phyloP scores from a whole-genome alignment of 1,140 invertebrate species.

The Aplysia californica region DNA sequence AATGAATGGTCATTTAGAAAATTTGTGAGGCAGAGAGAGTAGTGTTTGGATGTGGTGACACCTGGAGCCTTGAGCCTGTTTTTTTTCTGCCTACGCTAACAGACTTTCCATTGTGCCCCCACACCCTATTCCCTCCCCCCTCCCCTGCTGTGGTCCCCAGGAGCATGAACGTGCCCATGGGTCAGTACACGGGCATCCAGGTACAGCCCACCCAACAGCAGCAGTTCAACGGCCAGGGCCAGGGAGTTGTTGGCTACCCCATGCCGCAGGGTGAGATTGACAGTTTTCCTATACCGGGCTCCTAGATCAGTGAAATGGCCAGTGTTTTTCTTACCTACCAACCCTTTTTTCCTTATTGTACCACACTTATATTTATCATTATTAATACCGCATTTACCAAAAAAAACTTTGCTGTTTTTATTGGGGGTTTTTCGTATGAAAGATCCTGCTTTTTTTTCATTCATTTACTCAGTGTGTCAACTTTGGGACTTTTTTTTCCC shows the following conservation, averaged over 20 bases:
- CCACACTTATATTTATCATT: background rate
- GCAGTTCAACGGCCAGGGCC: constrained; percentile 52
- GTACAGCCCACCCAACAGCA: constrained; percentile 52
- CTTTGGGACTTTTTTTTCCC: too few species aligned
- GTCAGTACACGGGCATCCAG: constrained; percentile 35
- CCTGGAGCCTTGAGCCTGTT: too few species aligned
- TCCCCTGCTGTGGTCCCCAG: too few species aligned
- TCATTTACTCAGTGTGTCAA: too few species aligned
- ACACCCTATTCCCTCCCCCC: too few species aligned
- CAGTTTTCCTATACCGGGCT: constrained; percentile 37
- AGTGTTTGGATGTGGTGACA: too few species aligned
- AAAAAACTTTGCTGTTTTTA: background rate
- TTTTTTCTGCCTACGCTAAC: too few species aligned
- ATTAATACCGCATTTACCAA: too few species aligned
- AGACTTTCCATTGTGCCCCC: too few species aligned
- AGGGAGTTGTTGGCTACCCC: constrained; percentile 54
- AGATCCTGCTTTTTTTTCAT: too few species aligned
- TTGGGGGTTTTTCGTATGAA: background rate
- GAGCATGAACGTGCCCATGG: constrained; percentile 47
- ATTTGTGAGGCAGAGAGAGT: too few species aligned
- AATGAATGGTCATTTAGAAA: too few species aligned
- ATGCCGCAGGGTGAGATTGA: constrained; percentile 56
- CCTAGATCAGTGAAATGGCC: constrained; percentile 42
- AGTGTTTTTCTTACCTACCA: constrained; percentile 2
- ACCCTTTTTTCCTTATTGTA: background rate